Evolutionary conservation across 2,797 vertebrate species (phyloP).

Genomic region (Smutsia gigantea): DNA sequence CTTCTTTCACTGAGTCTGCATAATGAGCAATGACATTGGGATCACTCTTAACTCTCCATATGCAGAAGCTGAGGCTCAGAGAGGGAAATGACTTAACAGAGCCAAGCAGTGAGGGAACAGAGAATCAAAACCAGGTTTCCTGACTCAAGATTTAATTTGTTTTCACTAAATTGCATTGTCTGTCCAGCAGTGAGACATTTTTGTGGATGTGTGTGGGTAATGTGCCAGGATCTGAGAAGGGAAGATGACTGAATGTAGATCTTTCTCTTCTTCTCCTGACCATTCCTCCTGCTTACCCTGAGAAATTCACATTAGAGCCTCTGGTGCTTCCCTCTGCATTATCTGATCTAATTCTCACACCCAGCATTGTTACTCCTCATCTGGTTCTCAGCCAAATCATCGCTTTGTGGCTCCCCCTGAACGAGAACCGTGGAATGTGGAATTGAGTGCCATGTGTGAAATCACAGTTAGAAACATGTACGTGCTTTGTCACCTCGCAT

Average conservation of each 20-base stretch:
- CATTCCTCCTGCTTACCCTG: not conserved
- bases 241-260: not conserved
- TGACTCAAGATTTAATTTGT: slow-evolving; percentile 20
- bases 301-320: not conserved
- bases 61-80: slow-evolving; percentile 33
- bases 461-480: slow-evolving; percentile 13
- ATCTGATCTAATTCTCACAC: slow-evolving; percentile 20
- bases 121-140: slow-evolving; percentile 51
- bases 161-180: not conserved
- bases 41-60: not conserved
- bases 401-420: not conserved
- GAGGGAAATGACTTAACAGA: slow-evolving; percentile 27
- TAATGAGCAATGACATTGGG: not conserved
- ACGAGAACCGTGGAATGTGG: slow-evolving; percentile 13
- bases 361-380: not conserved
- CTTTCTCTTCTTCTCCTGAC: not conserved
- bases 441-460: slow-evolving; percentile 35
- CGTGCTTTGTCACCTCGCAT: not conserved
- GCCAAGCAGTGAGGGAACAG: not conserved
- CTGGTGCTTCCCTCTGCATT: not conserved
- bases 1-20: not conserved
- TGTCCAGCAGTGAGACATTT: not conserved
- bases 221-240: not conserved
- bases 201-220: not conserved
- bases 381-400: slow-evolving; percentile 31